A percentile compares a stretch with the other conserved stretches of the same genome.
phyloP scores from a whole-genome alignment of 1,140 invertebrate species.

The Lucilia cuprina region DNA sequence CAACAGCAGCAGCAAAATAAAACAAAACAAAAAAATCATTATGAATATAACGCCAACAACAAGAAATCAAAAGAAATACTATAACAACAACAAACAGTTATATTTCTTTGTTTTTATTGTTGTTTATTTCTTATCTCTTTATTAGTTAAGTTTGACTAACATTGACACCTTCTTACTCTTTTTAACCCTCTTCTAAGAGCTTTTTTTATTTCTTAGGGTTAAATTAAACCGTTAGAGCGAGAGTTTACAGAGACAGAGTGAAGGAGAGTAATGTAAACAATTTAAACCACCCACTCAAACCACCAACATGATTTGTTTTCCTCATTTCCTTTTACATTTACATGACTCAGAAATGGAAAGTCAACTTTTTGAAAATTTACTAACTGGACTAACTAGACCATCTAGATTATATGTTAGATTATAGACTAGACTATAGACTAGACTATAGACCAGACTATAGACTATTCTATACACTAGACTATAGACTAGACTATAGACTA shows the following conservation, averaged over 20 bases:
- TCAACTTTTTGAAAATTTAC: too few relatives aligned
- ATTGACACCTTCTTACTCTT: background rate
- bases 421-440: too few relatives aligned
- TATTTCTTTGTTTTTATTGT: background rate
- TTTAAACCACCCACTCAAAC: background rate
- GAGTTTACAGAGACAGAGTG: too few relatives aligned
- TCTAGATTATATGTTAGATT: too few relatives aligned
- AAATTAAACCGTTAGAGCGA: too few relatives aligned
- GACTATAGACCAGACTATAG: too few relatives aligned
- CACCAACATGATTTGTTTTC: background rate
- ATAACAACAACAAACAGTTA: background rate
- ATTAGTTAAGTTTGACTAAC: background rate
- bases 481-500: too few relatives aligned
- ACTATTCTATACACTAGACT: too few relatives aligned
- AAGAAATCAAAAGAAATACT: background rate
- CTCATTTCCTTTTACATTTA: background rate
- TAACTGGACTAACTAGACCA: too few relatives aligned
- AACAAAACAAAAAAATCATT: background rate
- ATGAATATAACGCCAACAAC: background rate
- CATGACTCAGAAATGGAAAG: too few relatives aligned
- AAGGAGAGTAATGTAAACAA: background rate
- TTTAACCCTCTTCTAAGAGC: background rate
- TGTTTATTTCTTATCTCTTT: slow-evolving; percentile 8
- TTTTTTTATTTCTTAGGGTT: background rate
- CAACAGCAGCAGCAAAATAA: background rate